A percentile compares a stretch with the other conserved stretches of the same genome.
Evolutionary conservation across 2,113 vertebrate species (phyloP).

Genomic region (Notothenia rossii): DNA sequence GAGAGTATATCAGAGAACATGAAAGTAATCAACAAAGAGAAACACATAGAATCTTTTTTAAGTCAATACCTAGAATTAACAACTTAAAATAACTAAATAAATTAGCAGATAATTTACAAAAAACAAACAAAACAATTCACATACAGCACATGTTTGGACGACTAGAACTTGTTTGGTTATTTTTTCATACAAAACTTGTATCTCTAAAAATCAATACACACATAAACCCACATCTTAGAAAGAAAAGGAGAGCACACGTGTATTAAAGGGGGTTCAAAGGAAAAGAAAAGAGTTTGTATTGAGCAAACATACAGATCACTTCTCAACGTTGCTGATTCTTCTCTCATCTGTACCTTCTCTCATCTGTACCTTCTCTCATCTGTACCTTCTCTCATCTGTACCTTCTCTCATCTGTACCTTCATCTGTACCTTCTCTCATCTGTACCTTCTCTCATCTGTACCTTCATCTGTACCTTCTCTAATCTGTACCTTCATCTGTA

Average conservation of each 20-base stretch:
- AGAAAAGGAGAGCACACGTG: conserved; percentile 50
- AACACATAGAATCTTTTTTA: conserved; percentile 40
- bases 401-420: too few species aligned
- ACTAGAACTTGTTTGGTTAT: conserved; percentile 15
- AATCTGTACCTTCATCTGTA: too few species aligned
- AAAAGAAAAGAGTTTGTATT: background rate
- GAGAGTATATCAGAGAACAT: conserved; percentile 33
- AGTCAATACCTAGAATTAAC: conserved; percentile 56
- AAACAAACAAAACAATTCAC: conserved; percentile 7
- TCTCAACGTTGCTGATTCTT: conserved; percentile 20
- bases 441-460: too few species aligned
- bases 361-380: background rate
- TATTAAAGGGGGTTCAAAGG: conserved; percentile 48
- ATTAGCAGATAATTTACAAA: conserved; percentile 42
- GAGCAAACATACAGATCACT: background rate
- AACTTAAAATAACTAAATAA: conserved; percentile 52
- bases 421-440: too few species aligned
- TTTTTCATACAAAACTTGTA: conserved; percentile 51
- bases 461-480: too few species aligned
- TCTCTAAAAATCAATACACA: conserved; percentile 59
- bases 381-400: too few species aligned
- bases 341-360: conserved; percentile 12
- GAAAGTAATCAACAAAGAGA: conserved; percentile 15
- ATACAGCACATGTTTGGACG: conserved; percentile 29
- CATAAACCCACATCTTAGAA: conserved; percentile 43